Evolutionary conservation across 2,888 invertebrate genomes (phyloP), one percentile per base, ranked within the genome.

Genomic region (Orthonevra nobilis): DNA sequence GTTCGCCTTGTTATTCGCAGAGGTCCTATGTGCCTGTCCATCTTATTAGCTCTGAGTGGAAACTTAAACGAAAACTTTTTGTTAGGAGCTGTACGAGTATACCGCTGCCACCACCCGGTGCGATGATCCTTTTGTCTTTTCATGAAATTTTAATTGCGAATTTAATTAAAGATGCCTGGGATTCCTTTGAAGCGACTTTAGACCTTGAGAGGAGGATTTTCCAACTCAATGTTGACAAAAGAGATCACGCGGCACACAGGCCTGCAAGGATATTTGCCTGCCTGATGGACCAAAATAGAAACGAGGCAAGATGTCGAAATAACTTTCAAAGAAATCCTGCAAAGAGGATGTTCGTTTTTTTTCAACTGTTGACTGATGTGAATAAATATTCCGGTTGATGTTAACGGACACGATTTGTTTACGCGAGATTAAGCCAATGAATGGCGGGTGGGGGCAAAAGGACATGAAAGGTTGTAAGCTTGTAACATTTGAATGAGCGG

Each of bases 161-260:
- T 85, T 85, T 85, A 85, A 85, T 85, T 85, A 85, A 84, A 85
- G 82, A 85, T 84, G 84, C 84, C 83, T 72, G 74, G 83, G 82
- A 85, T 85, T 85, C 85, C 83, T 84, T 85, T 84, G 84, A 85
- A 83, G 82, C n/a, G n/a, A 83, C 77, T 72, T 79, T 73, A 66
- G 66, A 74, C 69, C 48, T 60, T 52, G 40, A 36, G 19, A 42
- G 26, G 56, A 36, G 61, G 58, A 63, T 42, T 70, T 50, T 44
- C 36, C 50, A 58, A 56, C 34, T 42, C 44, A 34, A 6, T 79
- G 79, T 79, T 79, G 79, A 79, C 79, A 79, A 73, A 79, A 54
- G 54, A 72, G 66, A 56, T 72, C 72, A 66, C 61, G 66, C 66
- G 48, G 32, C 46, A n/a, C n/a, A n/a, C n/a, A 56, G 48, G 54